A percentile compares a stretch with the other conserved stretches of the same genome.
These are phyloP conservation scores for Eledona agricola DNA, from an alignment of 2,888 invertebrate species.

Conservation along the genomic window DNA sequence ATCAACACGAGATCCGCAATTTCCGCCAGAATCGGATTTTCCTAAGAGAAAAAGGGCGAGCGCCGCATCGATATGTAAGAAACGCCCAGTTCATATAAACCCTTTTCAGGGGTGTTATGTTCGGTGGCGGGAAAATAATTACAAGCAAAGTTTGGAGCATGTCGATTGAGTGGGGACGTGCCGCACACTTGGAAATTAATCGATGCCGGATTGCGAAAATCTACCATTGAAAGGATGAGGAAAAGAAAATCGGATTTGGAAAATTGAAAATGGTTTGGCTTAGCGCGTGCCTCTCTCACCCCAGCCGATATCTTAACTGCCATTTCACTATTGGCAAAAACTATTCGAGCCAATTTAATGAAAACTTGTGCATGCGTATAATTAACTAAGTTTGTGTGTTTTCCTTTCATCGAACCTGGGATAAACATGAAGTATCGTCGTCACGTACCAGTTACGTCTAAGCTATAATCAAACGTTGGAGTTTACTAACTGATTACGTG, in stretches of 20 bases:
- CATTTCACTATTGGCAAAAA: slow-evolving; percentile 26
- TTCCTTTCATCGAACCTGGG: slow-evolving; percentile 37
- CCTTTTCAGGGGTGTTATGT: no score
- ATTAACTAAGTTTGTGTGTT: slow-evolving; percentile 44
- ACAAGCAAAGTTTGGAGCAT: neutral
- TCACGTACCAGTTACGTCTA: slow-evolving; percentile 37
- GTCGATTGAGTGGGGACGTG: slow-evolving; percentile 10
- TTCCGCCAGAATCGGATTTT: neutral
- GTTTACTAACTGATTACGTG: slow-evolving; percentile 39
- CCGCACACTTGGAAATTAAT: slow-evolving; percentile 18
- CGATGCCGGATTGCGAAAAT: slow-evolving; percentile 17
- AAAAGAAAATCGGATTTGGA: slow-evolving; percentile 25
- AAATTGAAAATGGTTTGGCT: slow-evolving; percentile 24
- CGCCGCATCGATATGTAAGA: slow-evolving; percentile 12
- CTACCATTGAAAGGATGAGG: slow-evolving; percentile 15
- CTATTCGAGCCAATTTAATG: slow-evolving; percentile 31
- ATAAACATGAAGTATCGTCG: slow-evolving; percentile 38
- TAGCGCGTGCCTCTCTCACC: neutral
- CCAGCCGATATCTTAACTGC: slow-evolving; percentile 19
- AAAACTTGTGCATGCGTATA: slow-evolving; percentile 43
- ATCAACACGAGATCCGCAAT: neutral
- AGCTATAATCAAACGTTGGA: slow-evolving; percentile 38
- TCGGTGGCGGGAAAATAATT: slow-evolving; percentile 6
- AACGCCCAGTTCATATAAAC: slow-evolving; percentile 4
- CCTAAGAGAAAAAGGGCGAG: slow-evolving; percentile 3